Percentiles rank a stretch among this genome's conserved stretches.
Evolutionary conservation across 1,140 invertebrate species (phyloP).

Genomic region (Calosoma granatense): DNA sequence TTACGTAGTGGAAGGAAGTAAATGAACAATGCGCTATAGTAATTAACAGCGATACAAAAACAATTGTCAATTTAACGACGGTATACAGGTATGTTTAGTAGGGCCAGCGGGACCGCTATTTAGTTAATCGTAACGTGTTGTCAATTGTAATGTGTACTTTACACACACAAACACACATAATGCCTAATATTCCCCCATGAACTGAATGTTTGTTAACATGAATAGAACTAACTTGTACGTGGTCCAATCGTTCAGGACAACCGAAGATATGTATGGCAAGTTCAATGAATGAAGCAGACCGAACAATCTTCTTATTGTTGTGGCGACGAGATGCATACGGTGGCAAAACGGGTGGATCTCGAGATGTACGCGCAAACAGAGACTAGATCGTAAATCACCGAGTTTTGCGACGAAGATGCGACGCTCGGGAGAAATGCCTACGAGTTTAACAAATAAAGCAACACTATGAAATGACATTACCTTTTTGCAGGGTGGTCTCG

Average conservation of each 20-base stretch:
- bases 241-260: no score
- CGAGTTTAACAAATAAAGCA: not conserved
- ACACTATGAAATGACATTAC: not conserved
- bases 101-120: no score
- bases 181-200: not conserved
- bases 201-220: no score
- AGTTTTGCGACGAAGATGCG: not conserved
- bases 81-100: not conserved
- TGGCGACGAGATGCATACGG: not conserved
- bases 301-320: not conserved
- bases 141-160: not conserved
- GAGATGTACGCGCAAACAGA: not conserved
- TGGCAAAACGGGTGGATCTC: not conserved
- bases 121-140: not conserved
- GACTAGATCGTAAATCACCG: not conserved
- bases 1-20: not conserved
- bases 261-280: not conserved
- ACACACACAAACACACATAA: no score
- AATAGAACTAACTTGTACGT: no score
- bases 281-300: not conserved
- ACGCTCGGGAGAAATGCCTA: not conserved
- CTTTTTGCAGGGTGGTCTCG: not conserved
- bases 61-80: not conserved
- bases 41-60: not conserved
- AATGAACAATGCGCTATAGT: not conserved